Evolutionary conservation across 2,888 invertebrate species (phyloP).

Genomic region (Ischnus inquisitorius): DNA sequence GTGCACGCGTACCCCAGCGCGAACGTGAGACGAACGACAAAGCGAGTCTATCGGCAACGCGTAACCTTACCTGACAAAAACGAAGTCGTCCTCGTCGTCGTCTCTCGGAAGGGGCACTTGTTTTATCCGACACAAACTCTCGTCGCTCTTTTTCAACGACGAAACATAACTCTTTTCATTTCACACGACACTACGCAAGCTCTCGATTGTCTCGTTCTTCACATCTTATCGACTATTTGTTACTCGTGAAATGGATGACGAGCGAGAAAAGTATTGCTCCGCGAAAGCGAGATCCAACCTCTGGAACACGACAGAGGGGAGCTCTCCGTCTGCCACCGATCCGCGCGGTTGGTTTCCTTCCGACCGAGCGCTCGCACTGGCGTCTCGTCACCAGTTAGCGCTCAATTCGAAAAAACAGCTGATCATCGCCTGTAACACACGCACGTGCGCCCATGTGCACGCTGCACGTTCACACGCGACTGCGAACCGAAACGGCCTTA

Average conservation of each 20-base stretch:
- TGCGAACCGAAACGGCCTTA: too few species aligned
- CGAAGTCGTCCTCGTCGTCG: conserved; percentile 27
- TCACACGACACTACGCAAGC: conserved; percentile 8
- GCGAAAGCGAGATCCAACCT: conserved; percentile 54
- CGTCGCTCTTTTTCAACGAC: neutral
- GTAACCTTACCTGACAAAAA: conserved; percentile 61
- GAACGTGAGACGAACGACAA: neutral
- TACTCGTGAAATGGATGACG: conserved; percentile 12
- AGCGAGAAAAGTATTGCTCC: conserved; percentile 6
- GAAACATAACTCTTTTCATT: conserved; percentile 19
- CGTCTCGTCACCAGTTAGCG: conserved; percentile 54
- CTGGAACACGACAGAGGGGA: conserved; percentile 44
- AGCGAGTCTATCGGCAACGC: conserved; percentile 15
- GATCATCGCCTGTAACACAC: conserved; percentile 23
- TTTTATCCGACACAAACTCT: neutral
- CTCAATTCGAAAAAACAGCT: conserved; percentile 47
- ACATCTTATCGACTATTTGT: conserved; percentile 52
- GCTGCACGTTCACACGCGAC: neutral
- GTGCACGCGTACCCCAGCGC: neutral
- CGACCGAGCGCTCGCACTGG: conserved; percentile 19
- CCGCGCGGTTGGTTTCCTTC: conserved; percentile 16
- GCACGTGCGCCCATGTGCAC: neutral
- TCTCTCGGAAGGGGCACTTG: conserved; percentile 4
- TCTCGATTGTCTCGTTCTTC: conserved; percentile 18
- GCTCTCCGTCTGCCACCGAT: conserved; percentile 33